A percentile compares a stretch with the other conserved stretches of the same genome.
Evolutionary conservation across 2,113 vertebrate genomes (phyloP).

Genomic region (Nothoprocta pentlandii): DNA sequence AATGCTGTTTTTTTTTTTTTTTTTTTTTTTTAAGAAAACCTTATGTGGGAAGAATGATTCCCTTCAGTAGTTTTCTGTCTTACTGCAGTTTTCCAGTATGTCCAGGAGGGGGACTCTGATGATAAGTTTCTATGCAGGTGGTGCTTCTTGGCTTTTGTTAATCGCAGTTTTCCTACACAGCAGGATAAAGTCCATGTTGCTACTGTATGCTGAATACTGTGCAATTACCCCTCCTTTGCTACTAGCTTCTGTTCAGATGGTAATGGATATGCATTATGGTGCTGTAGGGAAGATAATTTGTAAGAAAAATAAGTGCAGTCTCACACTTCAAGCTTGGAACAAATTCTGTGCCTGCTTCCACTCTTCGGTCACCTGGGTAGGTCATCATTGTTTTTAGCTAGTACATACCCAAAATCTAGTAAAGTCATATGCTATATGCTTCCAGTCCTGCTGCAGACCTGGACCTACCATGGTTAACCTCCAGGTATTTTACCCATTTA

Average conservation of each 20-base stretch:
- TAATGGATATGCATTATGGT: not conserved
- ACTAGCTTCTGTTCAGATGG: not conserved
- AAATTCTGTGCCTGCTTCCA: not conserved
- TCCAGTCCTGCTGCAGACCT: not conserved
- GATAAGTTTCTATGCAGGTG: not conserved
- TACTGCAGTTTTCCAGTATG: not conserved
- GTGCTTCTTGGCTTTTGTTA: not conserved
- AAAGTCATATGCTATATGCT: no score
- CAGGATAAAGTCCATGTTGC: not conserved
- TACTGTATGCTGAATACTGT: not conserved
- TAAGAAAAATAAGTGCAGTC: not conserved
- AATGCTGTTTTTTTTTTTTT: not conserved
- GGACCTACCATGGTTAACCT: not conserved
- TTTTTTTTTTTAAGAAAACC: no score
- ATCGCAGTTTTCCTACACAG: accelerated
- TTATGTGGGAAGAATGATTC: accelerated
- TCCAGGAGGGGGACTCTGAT: slow-evolving; percentile 27
- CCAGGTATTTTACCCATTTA: not conserved
- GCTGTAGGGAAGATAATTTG: not conserved
- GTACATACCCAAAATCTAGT: not conserved
- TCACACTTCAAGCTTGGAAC: accelerated
- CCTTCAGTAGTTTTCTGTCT: not conserved
- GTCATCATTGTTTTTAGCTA: not conserved
- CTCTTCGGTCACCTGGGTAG: not conserved
- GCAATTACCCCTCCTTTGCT: not conserved